Conservation (phyloP, 2,797 vertebrate genomes). For the Anableps anableps region DNA sequence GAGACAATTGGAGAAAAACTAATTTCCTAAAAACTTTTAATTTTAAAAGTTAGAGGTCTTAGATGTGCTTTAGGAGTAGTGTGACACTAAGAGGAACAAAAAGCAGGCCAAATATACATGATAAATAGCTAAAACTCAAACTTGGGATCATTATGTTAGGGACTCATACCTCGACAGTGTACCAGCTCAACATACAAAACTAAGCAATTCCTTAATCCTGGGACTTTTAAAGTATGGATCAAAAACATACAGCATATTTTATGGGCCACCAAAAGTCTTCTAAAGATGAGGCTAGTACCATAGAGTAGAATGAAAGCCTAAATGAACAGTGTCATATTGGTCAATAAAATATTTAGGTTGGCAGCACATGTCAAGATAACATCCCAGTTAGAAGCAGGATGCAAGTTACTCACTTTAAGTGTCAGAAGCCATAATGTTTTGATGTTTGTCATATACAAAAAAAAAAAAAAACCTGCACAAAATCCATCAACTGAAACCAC, state of each 20-base stretch:
- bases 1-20: neutral
- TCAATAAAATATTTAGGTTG: neutral
- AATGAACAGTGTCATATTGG: neutral
- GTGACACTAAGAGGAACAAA: neutral
- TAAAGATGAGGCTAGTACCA: neutral
- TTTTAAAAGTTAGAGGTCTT: neutral
- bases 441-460: neutral
- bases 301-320: neutral
- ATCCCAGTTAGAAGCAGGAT: neutral
- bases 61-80: neutral
- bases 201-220: neutral
- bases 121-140: neutral
- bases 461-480: neutral
- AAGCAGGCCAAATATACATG: neutral
- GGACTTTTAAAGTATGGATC: neutral
- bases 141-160: neutral
- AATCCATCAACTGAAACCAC: slow-evolving; percentile 3
- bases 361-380: neutral
- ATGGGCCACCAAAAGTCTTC: neutral
- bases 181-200: neutral
- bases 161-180: neutral
- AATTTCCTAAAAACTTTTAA: neutral
- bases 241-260: neutral
- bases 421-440: neutral
- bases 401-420: neutral